Evolutionary conservation across 1,140 invertebrate genomes (phyloP).

Genomic region (Acromyrmex heyeri): DNA sequence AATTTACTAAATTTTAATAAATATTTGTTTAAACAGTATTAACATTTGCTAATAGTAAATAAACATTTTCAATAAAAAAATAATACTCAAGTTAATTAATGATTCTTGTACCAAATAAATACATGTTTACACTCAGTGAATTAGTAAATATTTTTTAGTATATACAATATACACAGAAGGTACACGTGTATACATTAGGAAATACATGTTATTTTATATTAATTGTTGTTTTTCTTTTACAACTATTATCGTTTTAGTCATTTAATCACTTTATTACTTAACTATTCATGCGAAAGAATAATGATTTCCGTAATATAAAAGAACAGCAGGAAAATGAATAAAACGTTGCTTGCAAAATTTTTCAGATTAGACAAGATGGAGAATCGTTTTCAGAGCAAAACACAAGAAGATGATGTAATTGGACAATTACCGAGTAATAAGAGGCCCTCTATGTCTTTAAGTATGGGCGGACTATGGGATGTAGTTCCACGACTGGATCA

Average conservation of each 20-base stretch:
- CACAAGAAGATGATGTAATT: slow-evolving; percentile 73
- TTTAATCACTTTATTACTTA: background rate
- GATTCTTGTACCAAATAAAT: too few relatives aligned
- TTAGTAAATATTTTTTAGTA: too few relatives aligned
- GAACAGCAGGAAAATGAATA: background rate
- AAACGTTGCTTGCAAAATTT: slow-evolving; percentile 12
- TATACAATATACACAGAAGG: too few relatives aligned
- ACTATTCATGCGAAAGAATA: background rate
- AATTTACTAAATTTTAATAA: too few relatives aligned
- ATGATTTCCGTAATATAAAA: background rate
- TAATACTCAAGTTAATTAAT: too few relatives aligned
- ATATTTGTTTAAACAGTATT: too few relatives aligned
- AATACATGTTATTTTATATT: background rate
- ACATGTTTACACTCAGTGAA: too few relatives aligned
- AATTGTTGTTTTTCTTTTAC: background rate
- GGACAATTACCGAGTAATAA: slow-evolving; percentile 79
- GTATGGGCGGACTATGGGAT: slow-evolving; percentile 88
- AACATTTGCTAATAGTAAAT: too few relatives aligned
- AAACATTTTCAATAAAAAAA: too few relatives aligned
- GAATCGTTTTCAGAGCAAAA: slow-evolving; percentile 78
- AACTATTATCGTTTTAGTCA: background rate
- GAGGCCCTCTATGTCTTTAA: slow-evolving; percentile 83
- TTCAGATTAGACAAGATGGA: slow-evolving; percentile 81
- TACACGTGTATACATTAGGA: background rate
- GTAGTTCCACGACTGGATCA: slow-evolving; percentile 95